Base-by-base conservation (phyloP, 2,113 vertebrate genomes). In the Cephalopterus ornatus region DNA sequence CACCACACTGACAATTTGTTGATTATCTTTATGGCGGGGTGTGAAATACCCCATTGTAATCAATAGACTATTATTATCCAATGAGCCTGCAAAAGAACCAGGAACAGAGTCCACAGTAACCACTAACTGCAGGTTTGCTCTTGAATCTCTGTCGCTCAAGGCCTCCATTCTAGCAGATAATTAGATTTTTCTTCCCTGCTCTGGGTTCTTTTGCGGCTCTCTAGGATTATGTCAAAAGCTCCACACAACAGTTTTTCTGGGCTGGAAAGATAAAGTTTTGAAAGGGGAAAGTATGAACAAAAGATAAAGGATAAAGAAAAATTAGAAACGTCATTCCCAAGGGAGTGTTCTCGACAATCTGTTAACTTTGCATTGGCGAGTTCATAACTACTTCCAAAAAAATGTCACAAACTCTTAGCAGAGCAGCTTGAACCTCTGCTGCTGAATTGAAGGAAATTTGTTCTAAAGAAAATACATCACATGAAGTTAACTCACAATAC, bases 381-480 rank as follows among this genome's bases (percentile, higher is more conserved):
- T 86, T 89, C 62, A 66, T 55, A 96, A 90, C 49, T 52, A 62
- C 18, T 28, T 97, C 91, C 89, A 96, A 97, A 96, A 90, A 94
- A 92, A 92, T 84, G 94, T 96, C 97, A 96, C 89, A 93, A 92
- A 93, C 95, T 93, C 91, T 90, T 88, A 91, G 92, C 75, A 92
- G 94, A 97, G 92, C 88, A 95, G 90, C 93, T 97, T 93, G 85
- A 97, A 95, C 94, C 81, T 97, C 97, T 97, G 85, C 95, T 94
- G 92, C 95, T 98, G 98, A 98, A 98, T 98, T 97, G 97, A 98
- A 98, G 98, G 98, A 98, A 98, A 98, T 96, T 97, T 97, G 95
- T 96, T 97, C 95, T 97, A 91, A 97, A 97, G 98, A 98, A 98
- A 98, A 98, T 98, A 95, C 96, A 98, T 96, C 97, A 95, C 90